Base-by-base conservation (phyloP, 2,888 invertebrate species). In the Plusia festucae region DNA sequence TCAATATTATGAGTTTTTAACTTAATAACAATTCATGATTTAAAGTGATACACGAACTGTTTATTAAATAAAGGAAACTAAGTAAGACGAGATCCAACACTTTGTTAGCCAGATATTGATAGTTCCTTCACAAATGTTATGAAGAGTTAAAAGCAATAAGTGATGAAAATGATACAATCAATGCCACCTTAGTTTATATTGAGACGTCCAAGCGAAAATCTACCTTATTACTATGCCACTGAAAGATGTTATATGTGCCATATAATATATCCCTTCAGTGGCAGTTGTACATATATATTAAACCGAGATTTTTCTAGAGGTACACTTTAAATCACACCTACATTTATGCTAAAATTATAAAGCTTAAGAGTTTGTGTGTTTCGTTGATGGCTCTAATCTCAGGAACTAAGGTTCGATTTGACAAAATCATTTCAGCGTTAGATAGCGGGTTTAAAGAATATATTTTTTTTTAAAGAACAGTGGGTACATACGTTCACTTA, bases 51-150 rank as follows among this genome's bases (percentile, higher is more conserved):
- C 20, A 4, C 13, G 46, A 49, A 11, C 18, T 49, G 20, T 49
- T 49, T 49, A 20, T 49, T 49, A 3, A 49, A 40, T 40, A 49
- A 49, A 49, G 46, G 46, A 49, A 49, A 49, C 20, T 20, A 49
- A 49, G 46, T 20, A 49, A 49, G 11, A 7, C 20, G 46, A 46
- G 40, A 40, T 40, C 46, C 46, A 18, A 49, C 46, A 49, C 46
- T 9, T 20, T 49, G 46, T 20, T 11, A 20, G 5, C 20, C 8
- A 49, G 18, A 20, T 49, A 49, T 49, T 49, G 46, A 49, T 49
- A 18, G 18, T 49, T 20, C 11, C 4, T 20, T 13, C 20, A 49
- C 46, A 49, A 49, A 49, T 49, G 20, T 49, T 49, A 20, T 49
- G 46, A 49, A 18, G 18, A 49, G 9, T 18, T 11, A 49, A 49